phyloP scores from a whole-genome alignment of 2,113 vertebrate genomes.

The Andinoacara biseriatus region DNA sequence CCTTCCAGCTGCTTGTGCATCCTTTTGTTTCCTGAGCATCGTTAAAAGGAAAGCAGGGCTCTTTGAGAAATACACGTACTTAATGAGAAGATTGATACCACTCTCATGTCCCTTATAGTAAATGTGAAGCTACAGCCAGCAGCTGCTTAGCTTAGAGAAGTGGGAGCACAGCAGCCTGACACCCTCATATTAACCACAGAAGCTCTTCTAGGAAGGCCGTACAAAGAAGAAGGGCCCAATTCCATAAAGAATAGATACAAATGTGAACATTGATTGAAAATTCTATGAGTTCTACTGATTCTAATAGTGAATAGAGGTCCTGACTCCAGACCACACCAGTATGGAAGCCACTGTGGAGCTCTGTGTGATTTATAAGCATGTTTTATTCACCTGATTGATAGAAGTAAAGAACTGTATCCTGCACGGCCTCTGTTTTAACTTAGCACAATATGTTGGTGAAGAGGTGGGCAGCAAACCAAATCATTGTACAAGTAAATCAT shows the following conservation, averaged over 20 bases:
- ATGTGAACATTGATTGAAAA: rapidly evolving
- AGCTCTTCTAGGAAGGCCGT: no score
- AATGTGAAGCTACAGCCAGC: not conserved
- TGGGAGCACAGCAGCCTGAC: rapidly evolving
- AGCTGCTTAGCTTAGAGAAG: not conserved
- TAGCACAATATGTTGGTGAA: not conserved
- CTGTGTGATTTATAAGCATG: not conserved
- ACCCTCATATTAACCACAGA: not conserved
- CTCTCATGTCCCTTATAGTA: not conserved
- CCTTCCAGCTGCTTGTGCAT: constrained; percentile 38
- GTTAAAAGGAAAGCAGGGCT: not conserved
- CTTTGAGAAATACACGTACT: constrained; percentile 6
- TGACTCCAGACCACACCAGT: rapidly evolving
- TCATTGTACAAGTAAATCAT: no score
- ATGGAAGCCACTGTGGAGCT: not conserved
- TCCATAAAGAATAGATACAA: not conserved
- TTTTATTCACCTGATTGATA: rapidly evolving
- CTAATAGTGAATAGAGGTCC: not conserved
- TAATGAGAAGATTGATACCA: not conserved
- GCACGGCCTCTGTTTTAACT: rapidly evolving
- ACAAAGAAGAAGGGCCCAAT: not conserved
- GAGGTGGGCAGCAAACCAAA: not conserved
- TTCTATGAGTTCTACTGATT: rapidly evolving
- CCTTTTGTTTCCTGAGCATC: not conserved
- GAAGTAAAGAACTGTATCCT: rapidly evolving